Evolutionary conservation across 2,113 vertebrate species (phyloP), one percentile per base, ranked within the genome.

Genomic region (Pleuronectes platessa): DNA sequence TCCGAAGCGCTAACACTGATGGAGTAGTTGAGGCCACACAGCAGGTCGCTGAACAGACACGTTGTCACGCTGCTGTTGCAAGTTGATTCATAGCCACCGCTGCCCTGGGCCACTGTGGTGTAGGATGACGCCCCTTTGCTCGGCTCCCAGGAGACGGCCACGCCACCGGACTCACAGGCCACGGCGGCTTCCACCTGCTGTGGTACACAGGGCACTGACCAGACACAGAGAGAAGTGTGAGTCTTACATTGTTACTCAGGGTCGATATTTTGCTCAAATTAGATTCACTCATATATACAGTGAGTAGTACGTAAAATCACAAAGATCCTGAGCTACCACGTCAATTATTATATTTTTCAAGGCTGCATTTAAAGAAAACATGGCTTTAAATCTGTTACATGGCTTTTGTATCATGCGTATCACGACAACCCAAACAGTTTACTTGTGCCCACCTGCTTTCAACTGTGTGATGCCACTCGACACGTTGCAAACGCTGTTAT

Each of bases 1-100:
- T 94, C 89, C 13, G 78, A 78, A 5, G 93, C 94, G 1, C 55
- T 79, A 4, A 95, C 92, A 0, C 79, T 88, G 86, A 95, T 74
- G 42, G 84, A 89, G 86, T 95, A 95, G 53, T 87, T 83, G 56
- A 77, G 81, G 83, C 94, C 91, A 14, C 94, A 95, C 62, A 89
- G 56, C 60, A 95, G 18, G 13, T 90, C 68, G 2, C 7, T 2
- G 3, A 95, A 86, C 42, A 80, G 54, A 65, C 94, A 95, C 2
- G 83, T 59, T 0, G 91, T 91, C 0, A 51, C 49, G 6, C 0
- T 92, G 86, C 82, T 92, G 74, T 82, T 89, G 73, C 93, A 93
- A 0, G 47, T 61, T 15, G 89, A 84, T 0, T 18, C 21, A 8
- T 90, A 92, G 49, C 94, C 94, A 0, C 77, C 84, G 3, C 14